Conservation (phyloP, 2,113 vertebrate species). For the Dermatemys mawii region DNA sequence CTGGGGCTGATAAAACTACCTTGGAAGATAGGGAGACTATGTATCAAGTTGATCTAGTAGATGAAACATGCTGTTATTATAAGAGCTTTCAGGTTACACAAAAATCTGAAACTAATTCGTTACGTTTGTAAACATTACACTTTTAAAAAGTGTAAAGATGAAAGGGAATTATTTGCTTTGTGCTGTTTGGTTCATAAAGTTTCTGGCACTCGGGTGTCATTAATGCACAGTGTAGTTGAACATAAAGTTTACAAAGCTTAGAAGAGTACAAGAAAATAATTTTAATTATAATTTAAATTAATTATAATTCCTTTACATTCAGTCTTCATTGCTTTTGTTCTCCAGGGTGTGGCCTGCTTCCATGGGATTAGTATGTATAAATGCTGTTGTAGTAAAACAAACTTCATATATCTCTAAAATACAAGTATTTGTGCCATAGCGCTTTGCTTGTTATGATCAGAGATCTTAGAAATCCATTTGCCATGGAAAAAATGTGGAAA, state of each 20-base stretch:
- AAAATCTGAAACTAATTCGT: neutral
- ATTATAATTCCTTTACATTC: neutral
- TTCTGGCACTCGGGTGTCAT: no score
- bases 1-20: neutral
- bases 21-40: neutral
- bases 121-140: neutral
- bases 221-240: no score
- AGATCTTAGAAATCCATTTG: no score
- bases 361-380: neutral
- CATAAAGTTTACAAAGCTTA: neutral
- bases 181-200: no score
- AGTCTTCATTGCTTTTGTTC: no score
- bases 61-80: neutral
- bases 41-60: neutral
- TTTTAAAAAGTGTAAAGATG: neutral
- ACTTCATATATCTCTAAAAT: neutral
- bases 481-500: no score
- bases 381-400: fast-evolving
- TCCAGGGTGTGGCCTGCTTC: neutral
- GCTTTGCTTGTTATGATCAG: neutral
- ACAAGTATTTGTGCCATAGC: neutral
- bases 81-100: neutral
- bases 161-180: neutral
- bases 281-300: no score
- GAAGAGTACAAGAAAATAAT: neutral